phyloP scores from a whole-genome alignment of 2,888 invertebrate species.

The Polymixis flavicincta region DNA sequence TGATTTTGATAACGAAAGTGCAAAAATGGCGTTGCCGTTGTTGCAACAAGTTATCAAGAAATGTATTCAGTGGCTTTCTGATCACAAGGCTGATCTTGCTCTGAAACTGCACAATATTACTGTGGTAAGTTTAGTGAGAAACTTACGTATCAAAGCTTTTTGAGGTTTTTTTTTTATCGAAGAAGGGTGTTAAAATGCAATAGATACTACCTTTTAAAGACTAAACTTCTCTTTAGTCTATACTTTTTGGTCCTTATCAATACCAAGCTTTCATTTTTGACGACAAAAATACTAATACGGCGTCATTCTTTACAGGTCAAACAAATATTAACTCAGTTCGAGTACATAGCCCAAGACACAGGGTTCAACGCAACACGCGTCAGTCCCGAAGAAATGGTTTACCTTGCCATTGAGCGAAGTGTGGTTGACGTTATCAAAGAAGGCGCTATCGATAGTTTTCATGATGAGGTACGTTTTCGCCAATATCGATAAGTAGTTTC shows the following conservation, averaged over 20 bases:
- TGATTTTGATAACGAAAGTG: constrained; percentile 79
- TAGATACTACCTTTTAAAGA: neutral
- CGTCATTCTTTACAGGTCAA: constrained; percentile 75
- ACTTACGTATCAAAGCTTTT: neutral
- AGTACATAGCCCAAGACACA: constrained; percentile 77
- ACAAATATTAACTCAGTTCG: constrained; percentile 84
- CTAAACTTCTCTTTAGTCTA: neutral
- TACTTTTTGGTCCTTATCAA: neutral
- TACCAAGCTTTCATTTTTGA: neutral
- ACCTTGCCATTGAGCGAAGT: constrained; percentile 79
- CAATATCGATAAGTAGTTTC: too few species aligned
- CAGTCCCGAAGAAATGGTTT: constrained; percentile 81
- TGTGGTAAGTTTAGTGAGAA: constrained; percentile 73
- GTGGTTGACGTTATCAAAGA: constrained; percentile 78
- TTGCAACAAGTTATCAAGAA: constrained; percentile 77
- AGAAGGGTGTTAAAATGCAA: neutral
- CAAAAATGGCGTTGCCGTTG: constrained; percentile 76
- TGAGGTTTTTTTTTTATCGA: neutral
- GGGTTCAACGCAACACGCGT: constrained; percentile 64
- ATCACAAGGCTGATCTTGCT: constrained; percentile 78
- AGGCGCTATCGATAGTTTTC: constrained; percentile 77
- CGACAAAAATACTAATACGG: neutral
- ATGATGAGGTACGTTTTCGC: constrained; percentile 72
- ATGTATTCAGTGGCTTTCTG: constrained; percentile 79
- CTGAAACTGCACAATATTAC: constrained; percentile 77